Evolutionary conservation across 2,113 vertebrate species (phyloP).

Genomic region (Thamnaconus septentrionalis): DNA sequence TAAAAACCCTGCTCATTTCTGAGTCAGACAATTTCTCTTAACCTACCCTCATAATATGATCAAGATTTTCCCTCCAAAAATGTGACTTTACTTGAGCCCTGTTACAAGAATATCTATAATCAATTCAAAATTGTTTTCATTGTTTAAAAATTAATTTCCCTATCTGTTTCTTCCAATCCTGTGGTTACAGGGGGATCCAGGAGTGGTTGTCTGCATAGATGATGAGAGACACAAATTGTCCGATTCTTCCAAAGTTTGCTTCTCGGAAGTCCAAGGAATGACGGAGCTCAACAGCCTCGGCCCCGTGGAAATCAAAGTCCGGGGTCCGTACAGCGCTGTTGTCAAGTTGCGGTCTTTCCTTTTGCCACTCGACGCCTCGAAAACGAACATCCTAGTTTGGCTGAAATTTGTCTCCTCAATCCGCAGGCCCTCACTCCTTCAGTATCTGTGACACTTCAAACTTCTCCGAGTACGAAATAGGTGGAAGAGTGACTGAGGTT

Average conservation of each 20-base stretch:
- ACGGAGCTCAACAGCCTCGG: constrained; percentile 79
- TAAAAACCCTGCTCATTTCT: too few species aligned
- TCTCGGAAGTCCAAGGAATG: constrained; percentile 87
- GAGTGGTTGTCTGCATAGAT: constrained; percentile 73
- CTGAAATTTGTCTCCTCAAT: background rate
- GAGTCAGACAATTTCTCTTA: too few species aligned
- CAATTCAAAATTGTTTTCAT: too few species aligned
- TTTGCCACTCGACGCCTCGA: too few species aligned
- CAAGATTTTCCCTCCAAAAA: too few species aligned
- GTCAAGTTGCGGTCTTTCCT: too few species aligned
- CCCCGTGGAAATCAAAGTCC: constrained; percentile 65
- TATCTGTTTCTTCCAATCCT: too few species aligned
- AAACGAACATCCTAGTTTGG: too few species aligned
- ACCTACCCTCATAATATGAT: too few species aligned
- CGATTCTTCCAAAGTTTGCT: constrained; percentile 69
- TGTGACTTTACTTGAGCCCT: too few species aligned
- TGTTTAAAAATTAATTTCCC: too few species aligned
- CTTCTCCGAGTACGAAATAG: constrained; percentile 75
- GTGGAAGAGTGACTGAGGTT: constrained; percentile 79
- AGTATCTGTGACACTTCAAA: constrained; percentile 82
- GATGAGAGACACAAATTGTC: constrained; percentile 49
- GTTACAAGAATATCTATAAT: too few species aligned
- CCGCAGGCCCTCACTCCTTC: constrained; percentile 71
- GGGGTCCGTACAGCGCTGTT: constrained; percentile 62
- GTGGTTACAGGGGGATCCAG: constrained; percentile 74